phyloP scores from a whole-genome alignment of 2,888 invertebrate genomes.

The Caenorhabditis virilis region DNA sequence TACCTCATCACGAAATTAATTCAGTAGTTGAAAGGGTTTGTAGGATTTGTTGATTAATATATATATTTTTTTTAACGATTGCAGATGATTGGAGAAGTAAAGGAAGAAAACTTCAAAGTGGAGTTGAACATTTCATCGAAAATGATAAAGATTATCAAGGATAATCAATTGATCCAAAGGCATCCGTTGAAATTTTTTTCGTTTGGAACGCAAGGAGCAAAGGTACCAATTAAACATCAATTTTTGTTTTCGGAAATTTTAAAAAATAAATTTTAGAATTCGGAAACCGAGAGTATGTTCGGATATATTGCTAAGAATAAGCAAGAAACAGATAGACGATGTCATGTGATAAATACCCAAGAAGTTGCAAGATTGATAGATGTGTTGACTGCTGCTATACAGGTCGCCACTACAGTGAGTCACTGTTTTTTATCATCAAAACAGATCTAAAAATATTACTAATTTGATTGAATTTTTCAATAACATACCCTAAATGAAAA shows the following conservation, averaged over 20 bases:
- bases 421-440: too few relatives aligned
- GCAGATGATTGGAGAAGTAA: constrained; percentile 24
- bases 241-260: too few relatives aligned
- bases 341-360: constrained; percentile 26
- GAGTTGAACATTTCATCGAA: constrained; percentile 31
- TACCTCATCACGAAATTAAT: constrained; percentile 8
- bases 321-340: constrained; percentile 21
- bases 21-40: constrained; percentile 18
- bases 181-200: constrained; percentile 20
- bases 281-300: constrained; percentile 18
- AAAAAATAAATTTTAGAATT: too few relatives aligned
- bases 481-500: too few relatives aligned
- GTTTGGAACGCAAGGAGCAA: constrained; percentile 12
- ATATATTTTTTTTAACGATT: neutral
- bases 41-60: neutral
- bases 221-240: too few relatives aligned
- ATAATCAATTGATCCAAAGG: constrained; percentile 18
- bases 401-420: constrained; percentile 5
- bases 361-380: constrained; percentile 25
- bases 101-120: constrained; percentile 10
- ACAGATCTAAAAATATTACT: too few relatives aligned
- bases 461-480: too few relatives aligned
- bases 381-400: constrained; percentile 11
- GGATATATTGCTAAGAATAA: constrained; percentile 43
- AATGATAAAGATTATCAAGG: constrained; percentile 23